These are phyloP conservation scores for Nylanderia fulva DNA, from an alignment of 1,140 invertebrate species.

Conservation along the genomic window DNA sequence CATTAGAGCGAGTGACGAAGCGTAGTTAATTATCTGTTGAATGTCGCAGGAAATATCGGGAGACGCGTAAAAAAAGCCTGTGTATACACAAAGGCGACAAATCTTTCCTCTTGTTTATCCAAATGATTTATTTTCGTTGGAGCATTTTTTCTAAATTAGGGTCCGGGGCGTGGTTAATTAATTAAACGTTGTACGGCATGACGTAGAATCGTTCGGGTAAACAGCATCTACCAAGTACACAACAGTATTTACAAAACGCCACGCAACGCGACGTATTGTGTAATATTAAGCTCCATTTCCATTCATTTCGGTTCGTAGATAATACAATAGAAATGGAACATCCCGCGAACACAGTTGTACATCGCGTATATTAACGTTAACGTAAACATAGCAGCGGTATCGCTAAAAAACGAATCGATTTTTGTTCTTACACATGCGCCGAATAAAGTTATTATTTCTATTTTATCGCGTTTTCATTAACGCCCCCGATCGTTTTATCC, in stretches of 20 bases:
- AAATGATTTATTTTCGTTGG: not conserved
- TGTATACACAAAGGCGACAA: too few species aligned
- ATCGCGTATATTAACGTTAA: not conserved
- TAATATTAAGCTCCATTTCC: not conserved
- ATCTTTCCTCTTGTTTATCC: not conserved
- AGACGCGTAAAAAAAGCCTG: too few species aligned
- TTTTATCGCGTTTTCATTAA: conserved; percentile 20
- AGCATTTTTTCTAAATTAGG: not conserved
- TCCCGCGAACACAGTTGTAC: too few species aligned
- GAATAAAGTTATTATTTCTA: conserved; percentile 32
- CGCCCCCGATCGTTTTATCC: not conserved
- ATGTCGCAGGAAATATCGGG: not conserved
- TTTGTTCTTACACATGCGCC: conserved; percentile 12
- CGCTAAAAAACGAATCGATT: conserved; percentile 1
- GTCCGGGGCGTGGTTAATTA: conserved; percentile 42
- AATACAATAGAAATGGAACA: not conserved
- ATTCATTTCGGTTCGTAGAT: not conserved
- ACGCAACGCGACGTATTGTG: not conserved
- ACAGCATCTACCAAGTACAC: not conserved
- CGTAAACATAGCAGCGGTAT: not conserved
- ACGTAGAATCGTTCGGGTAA: not conserved
- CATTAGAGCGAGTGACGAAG: not conserved
- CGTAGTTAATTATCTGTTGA: conserved; percentile 13
- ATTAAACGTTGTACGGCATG: not conserved
- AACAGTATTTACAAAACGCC: not conserved